These are phyloP conservation scores for Caenorhabditis macrosperma DNA, from an alignment of 2,888 invertebrate species.

Conservation along the genomic window DNA sequence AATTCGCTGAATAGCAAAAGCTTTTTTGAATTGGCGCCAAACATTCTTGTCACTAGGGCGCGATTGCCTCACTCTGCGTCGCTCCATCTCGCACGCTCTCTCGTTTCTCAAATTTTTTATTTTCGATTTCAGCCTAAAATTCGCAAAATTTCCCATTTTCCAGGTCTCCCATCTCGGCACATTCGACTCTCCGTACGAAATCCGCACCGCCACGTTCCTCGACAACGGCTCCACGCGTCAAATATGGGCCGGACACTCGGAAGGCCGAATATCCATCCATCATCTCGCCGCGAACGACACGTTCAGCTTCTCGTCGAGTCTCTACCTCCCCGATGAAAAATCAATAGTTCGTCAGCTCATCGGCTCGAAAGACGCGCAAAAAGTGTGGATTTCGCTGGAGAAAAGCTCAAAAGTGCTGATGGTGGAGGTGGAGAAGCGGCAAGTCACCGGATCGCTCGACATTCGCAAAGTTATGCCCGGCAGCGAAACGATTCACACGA, in stretches of 20 bases:
- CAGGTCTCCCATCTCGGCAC: slow-evolving; percentile 52
- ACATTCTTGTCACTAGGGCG: background rate
- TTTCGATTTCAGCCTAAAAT: too few relatives aligned
- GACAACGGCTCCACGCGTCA: slow-evolving; percentile 61
- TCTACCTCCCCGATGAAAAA: slow-evolving; percentile 83
- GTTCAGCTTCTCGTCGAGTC: slow-evolving; percentile 83
- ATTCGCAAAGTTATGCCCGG: slow-evolving; percentile 80
- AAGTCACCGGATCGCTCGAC: slow-evolving; percentile 58
- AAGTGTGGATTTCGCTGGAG: slow-evolving; percentile 64
- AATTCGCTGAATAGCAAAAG: background rate
- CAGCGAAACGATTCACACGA: slow-evolving; percentile 92
- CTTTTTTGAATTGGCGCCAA: background rate
- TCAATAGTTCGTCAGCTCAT: slow-evolving; percentile 50
- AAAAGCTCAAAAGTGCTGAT: slow-evolving; percentile 64
- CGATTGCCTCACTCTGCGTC: slow-evolving; percentile 1
- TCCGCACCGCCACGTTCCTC: slow-evolving; percentile 43
- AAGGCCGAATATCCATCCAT: slow-evolving; percentile 88
- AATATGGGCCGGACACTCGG: slow-evolving; percentile 90
- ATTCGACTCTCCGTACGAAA: slow-evolving; percentile 53
- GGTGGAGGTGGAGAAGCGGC: slow-evolving; percentile 67
- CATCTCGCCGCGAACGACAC: slow-evolving; percentile 85
- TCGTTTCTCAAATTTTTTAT: background rate
- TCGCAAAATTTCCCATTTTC: background rate
- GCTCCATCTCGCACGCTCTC: background rate
- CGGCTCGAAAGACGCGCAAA: slow-evolving; percentile 52